Percentiles rank a stretch among this genome's conserved stretches.
Conservation (phyloP, 2,888 invertebrate species). For the Alloplasta piceator region DNA sequence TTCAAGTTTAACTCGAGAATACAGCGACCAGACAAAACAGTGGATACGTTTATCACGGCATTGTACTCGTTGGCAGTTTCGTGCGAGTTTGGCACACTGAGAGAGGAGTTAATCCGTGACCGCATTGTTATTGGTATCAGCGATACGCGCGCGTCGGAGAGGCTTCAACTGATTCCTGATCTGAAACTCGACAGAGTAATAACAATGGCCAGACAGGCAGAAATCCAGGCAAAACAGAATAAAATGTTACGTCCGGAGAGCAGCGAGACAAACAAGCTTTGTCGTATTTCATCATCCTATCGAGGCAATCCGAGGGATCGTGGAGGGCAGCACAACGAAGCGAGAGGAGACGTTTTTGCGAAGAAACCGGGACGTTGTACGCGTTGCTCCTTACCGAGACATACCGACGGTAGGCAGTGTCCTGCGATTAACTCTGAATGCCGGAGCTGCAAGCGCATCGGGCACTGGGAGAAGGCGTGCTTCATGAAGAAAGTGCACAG, state of each 20-base stretch:
- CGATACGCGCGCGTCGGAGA: conserved; percentile 66
- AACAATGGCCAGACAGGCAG: conserved; percentile 63
- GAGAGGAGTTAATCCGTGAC: conserved; percentile 71
- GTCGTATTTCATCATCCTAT: conserved; percentile 14
- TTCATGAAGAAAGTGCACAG: conserved; percentile 38
- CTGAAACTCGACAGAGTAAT: conserved; percentile 65
- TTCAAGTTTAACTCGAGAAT: conserved; percentile 64
- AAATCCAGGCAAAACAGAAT: conserved; percentile 53
- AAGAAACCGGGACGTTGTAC: conserved; percentile 17
- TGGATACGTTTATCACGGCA: conserved; percentile 63
- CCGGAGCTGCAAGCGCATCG: conserved; percentile 60
- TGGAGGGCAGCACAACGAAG: neutral
- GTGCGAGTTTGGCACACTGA: conserved; percentile 69
- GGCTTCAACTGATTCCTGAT: conserved; percentile 64
- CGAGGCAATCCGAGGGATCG: conserved; percentile 1
- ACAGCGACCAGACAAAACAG: conserved; percentile 54
- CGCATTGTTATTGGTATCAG: conserved; percentile 71
- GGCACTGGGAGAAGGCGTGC: conserved; percentile 68
- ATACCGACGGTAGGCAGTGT: conserved; percentile 49
- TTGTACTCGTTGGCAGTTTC: conserved; percentile 67
- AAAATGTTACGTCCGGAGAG: conserved; percentile 46
- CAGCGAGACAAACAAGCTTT: conserved; percentile 20
- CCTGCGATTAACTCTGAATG: conserved; percentile 64
- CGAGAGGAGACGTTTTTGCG: neutral
- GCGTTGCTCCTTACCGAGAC: conserved; percentile 36